Conservation (phyloP, 1,140 invertebrate species). For the Littorina saxatilis region DNA sequence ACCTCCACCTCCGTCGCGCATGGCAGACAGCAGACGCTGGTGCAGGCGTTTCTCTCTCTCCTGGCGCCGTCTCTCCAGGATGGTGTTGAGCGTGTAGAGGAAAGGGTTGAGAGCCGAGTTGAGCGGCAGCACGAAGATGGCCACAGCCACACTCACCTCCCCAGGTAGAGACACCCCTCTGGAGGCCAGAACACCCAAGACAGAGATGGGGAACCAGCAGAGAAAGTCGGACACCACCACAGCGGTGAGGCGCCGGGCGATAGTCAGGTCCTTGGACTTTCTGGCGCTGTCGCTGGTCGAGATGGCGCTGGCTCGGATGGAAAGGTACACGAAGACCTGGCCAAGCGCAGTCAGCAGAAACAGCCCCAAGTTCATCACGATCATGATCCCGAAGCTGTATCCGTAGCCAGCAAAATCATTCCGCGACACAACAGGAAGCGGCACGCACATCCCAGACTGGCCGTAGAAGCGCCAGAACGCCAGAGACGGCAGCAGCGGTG, state of each 20-base stretch:
- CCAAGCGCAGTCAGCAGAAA: conserved; percentile 51
- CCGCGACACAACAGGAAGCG: conserved; percentile 49
- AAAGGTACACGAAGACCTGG: conserved; percentile 35
- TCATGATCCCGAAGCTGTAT: conserved; percentile 49
- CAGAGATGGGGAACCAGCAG: conserved; percentile 44
- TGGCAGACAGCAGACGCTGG: no score
- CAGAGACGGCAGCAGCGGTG: conserved; percentile 27
- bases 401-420: conserved; percentile 37
- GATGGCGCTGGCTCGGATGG: not conserved
- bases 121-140: no score
- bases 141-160: conserved; percentile 25
- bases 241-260: conserved; percentile 23
- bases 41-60: no score
- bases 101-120: no score
- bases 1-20: no score
- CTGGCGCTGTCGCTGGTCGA: not conserved
- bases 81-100: no score
- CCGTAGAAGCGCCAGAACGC: conserved; percentile 50
- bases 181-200: conserved; percentile 32
- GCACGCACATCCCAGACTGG: conserved; percentile 50
- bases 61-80: no score
- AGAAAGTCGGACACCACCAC: conserved; percentile 24
- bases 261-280: conserved; percentile 22
- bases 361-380: conserved; percentile 46
- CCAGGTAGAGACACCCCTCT: conserved; percentile 31